Percentiles rank a stretch among this genome's conserved stretches.
Evolutionary conservation across 2,888 invertebrate species (phyloP).

Genomic region (Dolomedes plantarius): DNA sequence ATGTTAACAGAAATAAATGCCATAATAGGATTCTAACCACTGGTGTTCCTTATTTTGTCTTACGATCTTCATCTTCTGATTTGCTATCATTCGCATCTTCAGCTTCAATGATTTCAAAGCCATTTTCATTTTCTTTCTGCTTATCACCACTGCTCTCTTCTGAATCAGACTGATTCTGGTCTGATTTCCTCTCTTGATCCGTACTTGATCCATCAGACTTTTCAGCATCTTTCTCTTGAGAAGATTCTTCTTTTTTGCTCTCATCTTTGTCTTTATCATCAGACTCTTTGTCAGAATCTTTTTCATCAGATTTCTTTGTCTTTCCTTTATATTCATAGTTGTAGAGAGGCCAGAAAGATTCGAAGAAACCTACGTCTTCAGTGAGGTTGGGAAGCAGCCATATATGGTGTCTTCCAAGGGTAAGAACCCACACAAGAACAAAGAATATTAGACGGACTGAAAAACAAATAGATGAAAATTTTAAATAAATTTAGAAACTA

Average conservation of each 20-base stretch:
- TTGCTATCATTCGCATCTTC: conserved; percentile 61
- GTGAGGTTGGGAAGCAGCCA: conserved; percentile 99
- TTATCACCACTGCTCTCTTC: conserved; percentile 84
- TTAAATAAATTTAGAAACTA: too few species aligned
- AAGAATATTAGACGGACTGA: conserved; percentile 91
- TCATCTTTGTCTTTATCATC: conserved; percentile 81
- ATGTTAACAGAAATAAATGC: conserved; percentile 54
- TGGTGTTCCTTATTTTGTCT: conserved; percentile 33
- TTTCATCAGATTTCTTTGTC: conserved; percentile 80
- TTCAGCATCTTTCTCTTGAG: conserved; percentile 81
- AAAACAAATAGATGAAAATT: conserved; percentile 60
- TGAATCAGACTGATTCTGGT: conserved; percentile 46
- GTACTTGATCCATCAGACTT: conserved; percentile 77
- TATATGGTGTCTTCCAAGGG: conserved; percentile 92
- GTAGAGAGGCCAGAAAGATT: conserved; percentile 98
- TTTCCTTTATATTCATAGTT: conserved; percentile 89
- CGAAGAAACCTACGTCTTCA: conserved; percentile 98
- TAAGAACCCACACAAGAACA: conserved; percentile 90
- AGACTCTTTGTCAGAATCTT: conserved; percentile 86
- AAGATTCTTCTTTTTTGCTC: conserved; percentile 81
- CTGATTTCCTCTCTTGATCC: conserved; percentile 86
- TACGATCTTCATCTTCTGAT: conserved; percentile 28
- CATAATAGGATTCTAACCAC: conserved; percentile 19
- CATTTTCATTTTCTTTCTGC: conserved; percentile 85
- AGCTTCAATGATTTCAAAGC: conserved; percentile 73